Evolutionary conservation across 2,113 vertebrate species (phyloP).

Genomic region (Pollimyrus isidori): DNA sequence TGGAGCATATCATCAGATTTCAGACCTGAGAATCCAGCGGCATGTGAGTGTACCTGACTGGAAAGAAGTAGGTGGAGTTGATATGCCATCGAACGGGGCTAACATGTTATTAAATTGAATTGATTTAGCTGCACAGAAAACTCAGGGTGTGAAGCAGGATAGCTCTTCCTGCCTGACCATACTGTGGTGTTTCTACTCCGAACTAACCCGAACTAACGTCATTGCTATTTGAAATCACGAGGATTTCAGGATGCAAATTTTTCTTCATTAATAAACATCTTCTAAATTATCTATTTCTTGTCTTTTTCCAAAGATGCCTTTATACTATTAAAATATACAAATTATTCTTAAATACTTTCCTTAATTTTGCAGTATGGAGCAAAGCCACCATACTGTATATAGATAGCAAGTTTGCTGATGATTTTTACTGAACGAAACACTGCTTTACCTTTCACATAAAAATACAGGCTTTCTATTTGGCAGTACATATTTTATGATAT

Average conservation of each 20-base stretch:
- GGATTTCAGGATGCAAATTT: not conserved
- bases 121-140: not conserved
- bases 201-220: not conserved
- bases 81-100: not conserved
- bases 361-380: not conserved
- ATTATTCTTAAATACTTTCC: not conserved
- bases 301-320: not conserved
- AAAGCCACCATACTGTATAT: not conserved
- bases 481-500: not conserved
- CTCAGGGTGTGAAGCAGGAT: not conserved
- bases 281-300: not conserved
- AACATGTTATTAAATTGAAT: not conserved
- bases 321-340: not conserved
- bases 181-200: not conserved
- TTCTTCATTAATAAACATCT: not conserved
- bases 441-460: not conserved
- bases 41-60: not conserved
- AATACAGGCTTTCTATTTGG: not conserved
- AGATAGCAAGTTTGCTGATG: not conserved
- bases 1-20: constrained; percentile 12
- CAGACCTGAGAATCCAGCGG: not conserved
- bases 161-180: not conserved
- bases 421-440: not conserved
- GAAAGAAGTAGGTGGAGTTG: constrained; percentile 8
- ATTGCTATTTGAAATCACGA: not conserved